Percentiles rank a stretch among this genome's conserved stretches.
Conservation (phyloP, 2,113 vertebrate genomes). For the Fregata magnificens region DNA sequence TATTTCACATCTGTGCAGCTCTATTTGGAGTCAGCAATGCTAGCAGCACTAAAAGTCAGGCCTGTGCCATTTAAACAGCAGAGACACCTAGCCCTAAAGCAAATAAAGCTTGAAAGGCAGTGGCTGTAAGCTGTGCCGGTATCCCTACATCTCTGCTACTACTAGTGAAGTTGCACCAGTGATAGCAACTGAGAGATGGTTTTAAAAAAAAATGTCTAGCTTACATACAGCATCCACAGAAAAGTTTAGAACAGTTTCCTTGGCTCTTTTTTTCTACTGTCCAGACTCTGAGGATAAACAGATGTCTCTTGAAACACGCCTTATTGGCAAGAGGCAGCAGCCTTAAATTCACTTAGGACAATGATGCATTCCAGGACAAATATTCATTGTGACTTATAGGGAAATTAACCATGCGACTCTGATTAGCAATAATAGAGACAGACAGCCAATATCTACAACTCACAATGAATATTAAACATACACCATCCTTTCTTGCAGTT, state of each 20-base stretch:
- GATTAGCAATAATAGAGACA: background rate
- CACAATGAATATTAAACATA: background rate
- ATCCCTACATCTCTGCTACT: background rate
- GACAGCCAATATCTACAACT: background rate
- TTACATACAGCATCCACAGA: background rate
- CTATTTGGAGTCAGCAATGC: background rate
- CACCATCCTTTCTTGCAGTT: background rate
- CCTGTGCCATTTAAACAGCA: background rate
- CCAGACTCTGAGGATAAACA: slow-evolving; percentile 28
- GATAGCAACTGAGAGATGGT: background rate
- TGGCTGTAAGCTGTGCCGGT: background rate
- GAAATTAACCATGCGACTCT: slow-evolving; percentile 11
- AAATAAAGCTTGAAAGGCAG: background rate
- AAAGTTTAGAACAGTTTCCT: background rate
- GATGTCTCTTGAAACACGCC: background rate
- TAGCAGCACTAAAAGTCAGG: background rate
- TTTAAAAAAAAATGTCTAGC: background rate
- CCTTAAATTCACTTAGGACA: slow-evolving; percentile 41
- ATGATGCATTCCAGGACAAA: slow-evolving; percentile 49
- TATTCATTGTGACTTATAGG: slow-evolving; percentile 13
- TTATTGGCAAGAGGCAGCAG: background rate
- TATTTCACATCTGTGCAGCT: background rate
- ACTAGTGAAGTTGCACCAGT: background rate
- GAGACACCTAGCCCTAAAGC: background rate
- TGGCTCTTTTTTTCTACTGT: background rate